Conservation (phyloP, 1,140 invertebrate species). For the Zelostemma sp. region DNA sequence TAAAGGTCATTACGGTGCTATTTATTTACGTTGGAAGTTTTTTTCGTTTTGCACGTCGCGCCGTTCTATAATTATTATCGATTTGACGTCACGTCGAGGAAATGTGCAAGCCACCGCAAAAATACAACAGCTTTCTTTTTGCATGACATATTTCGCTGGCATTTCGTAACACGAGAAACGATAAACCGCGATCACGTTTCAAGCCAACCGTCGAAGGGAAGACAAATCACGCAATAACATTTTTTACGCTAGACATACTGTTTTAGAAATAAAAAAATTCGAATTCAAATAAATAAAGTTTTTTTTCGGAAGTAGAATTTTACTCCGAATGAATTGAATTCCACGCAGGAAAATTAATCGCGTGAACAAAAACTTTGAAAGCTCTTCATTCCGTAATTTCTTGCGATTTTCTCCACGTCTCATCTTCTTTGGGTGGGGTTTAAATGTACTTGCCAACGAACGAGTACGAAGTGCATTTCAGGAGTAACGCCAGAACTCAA, state of each 20-base stretch:
- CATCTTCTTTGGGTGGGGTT: constrained; percentile 34
- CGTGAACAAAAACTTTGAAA: background rate
- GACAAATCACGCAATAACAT: background rate
- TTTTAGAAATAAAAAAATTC: background rate
- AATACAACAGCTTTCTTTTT: constrained; percentile 15
- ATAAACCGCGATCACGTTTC: constrained; percentile 2
- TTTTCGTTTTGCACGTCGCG: constrained; percentile 27
- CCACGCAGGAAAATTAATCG: too few relatives aligned
- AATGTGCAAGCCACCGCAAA: constrained; percentile 25
- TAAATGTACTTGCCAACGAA: constrained; percentile 32
- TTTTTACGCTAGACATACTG: background rate
- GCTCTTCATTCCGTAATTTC: background rate
- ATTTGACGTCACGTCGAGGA: constrained; percentile 37
- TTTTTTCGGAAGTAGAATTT: too few relatives aligned
- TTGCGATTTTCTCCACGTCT: constrained; percentile 23
- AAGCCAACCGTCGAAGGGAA: background rate
- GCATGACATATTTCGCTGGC: background rate
- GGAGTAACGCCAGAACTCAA: constrained; percentile 18
- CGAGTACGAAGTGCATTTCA: constrained; percentile 37
- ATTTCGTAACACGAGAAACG: constrained; percentile 1
- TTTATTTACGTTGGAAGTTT: constrained; percentile 38
- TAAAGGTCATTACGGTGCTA: constrained; percentile 37
- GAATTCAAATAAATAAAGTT: too few relatives aligned
- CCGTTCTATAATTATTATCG: constrained; percentile 40
- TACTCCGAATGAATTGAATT: too few relatives aligned